Conservation (phyloP, 2,113 vertebrate species). For the Bambusicola thoracicus region DNA sequence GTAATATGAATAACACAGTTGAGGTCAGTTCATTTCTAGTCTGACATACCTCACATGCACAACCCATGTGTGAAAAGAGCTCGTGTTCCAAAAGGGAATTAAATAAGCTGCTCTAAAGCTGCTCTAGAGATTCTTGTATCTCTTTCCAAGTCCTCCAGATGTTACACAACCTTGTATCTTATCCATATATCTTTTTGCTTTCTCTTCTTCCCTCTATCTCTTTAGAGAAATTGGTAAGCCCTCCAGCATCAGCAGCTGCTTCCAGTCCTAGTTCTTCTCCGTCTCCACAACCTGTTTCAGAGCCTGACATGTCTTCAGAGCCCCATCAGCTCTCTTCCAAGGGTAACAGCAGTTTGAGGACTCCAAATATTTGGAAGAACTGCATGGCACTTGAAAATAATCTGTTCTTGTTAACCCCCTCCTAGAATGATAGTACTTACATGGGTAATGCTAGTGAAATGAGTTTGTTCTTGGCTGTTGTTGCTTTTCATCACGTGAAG, state of each 20-base stretch:
- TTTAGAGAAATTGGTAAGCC: constrained; percentile 86
- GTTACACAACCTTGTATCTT: constrained; percentile 61
- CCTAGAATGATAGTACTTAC: constrained; percentile 48
- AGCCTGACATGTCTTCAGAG: constrained; percentile 85
- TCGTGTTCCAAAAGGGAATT: not conserved
- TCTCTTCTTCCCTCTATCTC: constrained; percentile 74
- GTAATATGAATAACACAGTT: not conserved
- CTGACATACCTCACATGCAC: not conserved
- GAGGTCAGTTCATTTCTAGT: not conserved
- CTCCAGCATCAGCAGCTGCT: constrained; percentile 85
- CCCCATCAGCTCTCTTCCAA: constrained; percentile 84
- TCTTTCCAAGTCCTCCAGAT: constrained; percentile 62
- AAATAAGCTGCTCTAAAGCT: constrained; percentile 34
- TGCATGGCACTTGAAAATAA: constrained; percentile 74
- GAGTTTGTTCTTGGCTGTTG: constrained; percentile 17
- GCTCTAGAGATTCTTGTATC: constrained; percentile 48
- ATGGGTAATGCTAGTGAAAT: constrained; percentile 44
- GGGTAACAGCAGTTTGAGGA: constrained; percentile 84
- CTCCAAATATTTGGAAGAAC: constrained; percentile 75
- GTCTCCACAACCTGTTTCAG: constrained; percentile 86
- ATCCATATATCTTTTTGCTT: constrained; percentile 72
- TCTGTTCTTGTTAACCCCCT: constrained; percentile 58
- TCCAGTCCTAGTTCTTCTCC: constrained; percentile 87
- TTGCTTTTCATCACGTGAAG: constrained; percentile 20
- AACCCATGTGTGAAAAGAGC: not conserved